These are phyloP conservation scores for Stylophora pistillata DNA, from an alignment of 64 coral and sea anemone species.

Conservation along the genomic window DNA sequence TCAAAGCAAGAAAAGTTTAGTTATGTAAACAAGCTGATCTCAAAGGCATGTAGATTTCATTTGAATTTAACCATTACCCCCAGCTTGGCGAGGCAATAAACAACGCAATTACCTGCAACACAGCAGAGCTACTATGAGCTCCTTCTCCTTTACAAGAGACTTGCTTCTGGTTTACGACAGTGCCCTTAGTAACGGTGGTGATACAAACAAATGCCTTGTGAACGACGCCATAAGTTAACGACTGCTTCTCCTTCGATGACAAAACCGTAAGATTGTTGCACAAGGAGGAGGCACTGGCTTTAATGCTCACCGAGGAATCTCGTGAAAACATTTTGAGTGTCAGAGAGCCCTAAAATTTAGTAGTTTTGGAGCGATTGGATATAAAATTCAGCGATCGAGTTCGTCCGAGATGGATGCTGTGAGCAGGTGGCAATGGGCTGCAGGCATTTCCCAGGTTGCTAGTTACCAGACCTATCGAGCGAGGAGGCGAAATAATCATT, in stretches of 20 bases:
- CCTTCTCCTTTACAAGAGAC: conserved; percentile 92
- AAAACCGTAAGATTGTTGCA: conserved; percentile 86
- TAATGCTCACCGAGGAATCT: conserved; percentile 66
- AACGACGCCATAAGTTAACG: conserved; percentile 70
- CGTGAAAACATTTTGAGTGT: conserved; percentile 58
- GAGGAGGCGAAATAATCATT: no score
- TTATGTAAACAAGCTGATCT: no score
- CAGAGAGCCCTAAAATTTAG: not conserved
- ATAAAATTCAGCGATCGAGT: not conserved
- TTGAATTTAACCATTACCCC: no score
- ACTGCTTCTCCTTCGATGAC: conserved; percentile 71
- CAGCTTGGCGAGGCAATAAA: not conserved
- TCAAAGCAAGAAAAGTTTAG: no score
- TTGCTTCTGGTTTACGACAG: conserved; percentile 61
- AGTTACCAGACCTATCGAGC: conserved; percentile 15
- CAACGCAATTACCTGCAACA: conserved; percentile 56
- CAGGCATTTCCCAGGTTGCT: not conserved
- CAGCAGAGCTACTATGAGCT: conserved; percentile 86
- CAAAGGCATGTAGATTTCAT: no score
- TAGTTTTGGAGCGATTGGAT: not conserved
- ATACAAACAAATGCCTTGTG: conserved; percentile 97
- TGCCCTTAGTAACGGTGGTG: conserved; percentile 83
- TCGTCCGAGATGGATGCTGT: not conserved
- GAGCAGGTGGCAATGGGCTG: conserved; percentile 20
- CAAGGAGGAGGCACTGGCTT: conserved; percentile 78